phyloP scores from a whole-genome alignment of 1,140 invertebrate species.

The Drosophila athabasca region DNA sequence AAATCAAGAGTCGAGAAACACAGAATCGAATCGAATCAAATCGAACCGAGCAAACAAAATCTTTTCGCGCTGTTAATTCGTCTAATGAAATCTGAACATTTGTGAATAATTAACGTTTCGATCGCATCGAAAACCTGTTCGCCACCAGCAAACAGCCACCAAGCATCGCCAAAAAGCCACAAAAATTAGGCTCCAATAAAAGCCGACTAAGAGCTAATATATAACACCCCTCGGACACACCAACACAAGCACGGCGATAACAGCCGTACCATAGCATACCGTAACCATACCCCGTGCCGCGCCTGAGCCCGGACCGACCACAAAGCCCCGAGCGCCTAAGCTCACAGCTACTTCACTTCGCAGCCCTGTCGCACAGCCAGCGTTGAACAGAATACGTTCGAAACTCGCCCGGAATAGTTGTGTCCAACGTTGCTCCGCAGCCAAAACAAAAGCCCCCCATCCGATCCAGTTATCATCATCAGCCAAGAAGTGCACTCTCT shows the following conservation, averaged over 20 bases:
- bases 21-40: conserved; percentile 27
- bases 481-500: too few relatives aligned
- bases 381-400: conserved; percentile 58
- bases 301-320: conserved; percentile 7
- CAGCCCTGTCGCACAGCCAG: conserved; percentile 61
- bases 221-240: conserved; percentile 44
- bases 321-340: conserved; percentile 44
- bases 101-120: conserved; percentile 56
- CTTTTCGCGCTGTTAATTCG: conserved; percentile 41
- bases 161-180: conserved; percentile 10
- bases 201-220: conserved; percentile 47
- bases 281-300: background rate
- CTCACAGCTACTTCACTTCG: conserved; percentile 45
- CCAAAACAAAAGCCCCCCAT: background rate
- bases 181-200: conserved; percentile 42
- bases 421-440: conserved; percentile 24
- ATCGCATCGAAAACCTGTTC: conserved; percentile 59
- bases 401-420: conserved; percentile 70
- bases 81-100: conserved; percentile 53
- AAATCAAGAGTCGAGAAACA: too few relatives aligned
- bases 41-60: conserved; percentile 16
- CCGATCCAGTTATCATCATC: conserved; percentile 21
- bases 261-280: conserved; percentile 39
- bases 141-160: conserved; percentile 1
- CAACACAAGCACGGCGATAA: conserved; percentile 44